phyloP scores from a whole-genome alignment of 2,797 vertebrate species.

The Chiroxiphia lanceolata region DNA sequence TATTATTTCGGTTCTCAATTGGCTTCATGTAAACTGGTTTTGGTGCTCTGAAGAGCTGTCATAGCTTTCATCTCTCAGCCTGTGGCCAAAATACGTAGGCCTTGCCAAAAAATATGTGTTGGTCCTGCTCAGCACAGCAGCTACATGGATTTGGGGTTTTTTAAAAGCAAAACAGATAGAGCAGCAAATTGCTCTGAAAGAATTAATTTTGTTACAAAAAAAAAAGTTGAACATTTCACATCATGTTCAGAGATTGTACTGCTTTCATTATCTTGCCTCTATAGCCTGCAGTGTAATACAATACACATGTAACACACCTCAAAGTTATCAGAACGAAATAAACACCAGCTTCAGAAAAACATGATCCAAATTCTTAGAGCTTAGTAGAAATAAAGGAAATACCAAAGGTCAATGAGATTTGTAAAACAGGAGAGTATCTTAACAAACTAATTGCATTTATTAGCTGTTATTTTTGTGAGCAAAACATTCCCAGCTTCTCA shows the following conservation, averaged over 20 bases:
- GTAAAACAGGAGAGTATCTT: background rate
- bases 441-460: background rate
- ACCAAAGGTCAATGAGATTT: background rate
- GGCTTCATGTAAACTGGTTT: background rate
- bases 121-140: background rate
- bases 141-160: background rate
- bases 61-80: background rate
- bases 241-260: background rate
- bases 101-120: background rate
- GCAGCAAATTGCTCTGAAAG: background rate
- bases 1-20: background rate
- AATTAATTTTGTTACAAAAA: background rate
- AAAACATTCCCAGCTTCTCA: background rate
- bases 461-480: background rate
- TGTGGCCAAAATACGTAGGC: background rate
- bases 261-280: background rate
- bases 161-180: background rate
- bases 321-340: background rate
- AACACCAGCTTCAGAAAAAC: background rate
- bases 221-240: background rate
- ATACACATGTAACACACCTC: background rate
- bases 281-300: background rate
- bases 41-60: background rate
- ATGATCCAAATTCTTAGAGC: background rate
- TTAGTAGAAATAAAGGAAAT: background rate